Evolutionary conservation across 2,888 invertebrate species (phyloP).

Genomic region (Coenonympha arcania): DNA sequence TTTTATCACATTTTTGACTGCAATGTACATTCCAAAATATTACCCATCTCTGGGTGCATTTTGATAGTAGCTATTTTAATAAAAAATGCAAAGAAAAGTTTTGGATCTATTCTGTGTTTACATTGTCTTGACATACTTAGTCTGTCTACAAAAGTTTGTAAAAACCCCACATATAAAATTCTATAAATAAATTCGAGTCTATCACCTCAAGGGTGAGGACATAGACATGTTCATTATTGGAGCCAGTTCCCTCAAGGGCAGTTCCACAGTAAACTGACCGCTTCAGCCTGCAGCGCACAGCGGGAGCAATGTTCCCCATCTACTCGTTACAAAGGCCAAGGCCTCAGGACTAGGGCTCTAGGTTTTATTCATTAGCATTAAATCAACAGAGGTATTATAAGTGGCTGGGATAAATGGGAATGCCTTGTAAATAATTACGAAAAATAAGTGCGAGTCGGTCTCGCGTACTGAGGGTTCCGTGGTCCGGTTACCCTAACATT

Average conservation of each 20-base stretch:
- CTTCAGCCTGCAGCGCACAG: conserved; percentile 15
- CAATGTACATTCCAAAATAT: too few relatives aligned
- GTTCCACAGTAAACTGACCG: background rate
- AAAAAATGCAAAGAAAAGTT: too few relatives aligned
- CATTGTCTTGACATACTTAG: too few relatives aligned
- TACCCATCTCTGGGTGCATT: too few relatives aligned
- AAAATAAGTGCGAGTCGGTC: too few relatives aligned
- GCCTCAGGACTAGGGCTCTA: conserved; percentile 25
- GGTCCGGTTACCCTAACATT: too few relatives aligned
- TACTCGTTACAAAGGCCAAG: conserved; percentile 39
- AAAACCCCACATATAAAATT: too few relatives aligned
- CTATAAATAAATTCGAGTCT: background rate
- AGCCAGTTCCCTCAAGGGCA: conserved; percentile 3
- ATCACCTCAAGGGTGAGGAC: background rate
- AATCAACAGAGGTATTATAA: conserved; percentile 10
- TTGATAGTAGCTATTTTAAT: too few relatives aligned
- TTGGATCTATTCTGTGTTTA: too few relatives aligned
- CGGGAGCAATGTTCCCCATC: conserved; percentile 30
- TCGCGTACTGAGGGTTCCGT: too few relatives aligned
- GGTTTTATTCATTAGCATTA: conserved; percentile 20
- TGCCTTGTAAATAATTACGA: background rate
- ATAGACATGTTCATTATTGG: background rate
- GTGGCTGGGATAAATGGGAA: conserved; percentile 16
- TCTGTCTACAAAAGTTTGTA: too few relatives aligned
- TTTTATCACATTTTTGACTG: too few relatives aligned